Conservation (phyloP, 2,888 invertebrate species). For the Drosophila lacicola region DNA sequence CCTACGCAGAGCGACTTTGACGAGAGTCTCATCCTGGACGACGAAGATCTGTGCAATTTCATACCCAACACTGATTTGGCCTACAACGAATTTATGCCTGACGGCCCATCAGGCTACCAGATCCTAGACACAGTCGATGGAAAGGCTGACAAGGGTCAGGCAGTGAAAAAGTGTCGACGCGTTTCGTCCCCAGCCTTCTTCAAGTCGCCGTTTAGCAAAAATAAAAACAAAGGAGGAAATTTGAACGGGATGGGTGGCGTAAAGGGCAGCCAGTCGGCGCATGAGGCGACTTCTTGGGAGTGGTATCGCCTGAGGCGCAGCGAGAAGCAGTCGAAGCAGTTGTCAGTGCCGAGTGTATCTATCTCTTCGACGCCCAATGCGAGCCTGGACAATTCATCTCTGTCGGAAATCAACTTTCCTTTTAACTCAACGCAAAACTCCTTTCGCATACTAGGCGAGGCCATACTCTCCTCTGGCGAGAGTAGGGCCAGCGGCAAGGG, state of each 20-base stretch:
- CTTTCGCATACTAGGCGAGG: conserved; percentile 82
- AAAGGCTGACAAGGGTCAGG: conserved; percentile 56
- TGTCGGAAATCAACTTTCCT: conserved; percentile 82
- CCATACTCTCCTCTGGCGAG: conserved; percentile 75
- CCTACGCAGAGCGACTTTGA: conserved; percentile 72
- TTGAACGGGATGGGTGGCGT: conserved; percentile 46
- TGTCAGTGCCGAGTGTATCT: conserved; percentile 13
- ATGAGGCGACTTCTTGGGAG: conserved; percentile 85
- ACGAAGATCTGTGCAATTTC: conserved; percentile 87
- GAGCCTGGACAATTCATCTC: conserved; percentile 76
- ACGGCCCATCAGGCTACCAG: conserved; percentile 83
- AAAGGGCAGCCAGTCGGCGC: conserved; percentile 72
- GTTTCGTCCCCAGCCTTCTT: conserved; percentile 88
- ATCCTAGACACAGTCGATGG: conserved; percentile 61
- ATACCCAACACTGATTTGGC: conserved; percentile 85
- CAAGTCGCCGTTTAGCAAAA: conserved; percentile 86
- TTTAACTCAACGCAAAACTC: conserved; percentile 82
- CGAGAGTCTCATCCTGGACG: conserved; percentile 87
- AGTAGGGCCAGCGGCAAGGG: conserved; percentile 43
- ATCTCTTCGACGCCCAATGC: conserved; percentile 34
- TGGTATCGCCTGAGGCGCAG: conserved; percentile 84
- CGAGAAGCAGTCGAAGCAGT: conserved; percentile 57
- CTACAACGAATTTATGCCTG: conserved; percentile 85
- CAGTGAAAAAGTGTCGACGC: conserved; percentile 85
- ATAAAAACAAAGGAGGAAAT: conserved; percentile 70